Percentiles rank a stretch among this genome's conserved stretches.
Conservation (phyloP, 2,888 invertebrate genomes). For the Cordilura impudica region DNA sequence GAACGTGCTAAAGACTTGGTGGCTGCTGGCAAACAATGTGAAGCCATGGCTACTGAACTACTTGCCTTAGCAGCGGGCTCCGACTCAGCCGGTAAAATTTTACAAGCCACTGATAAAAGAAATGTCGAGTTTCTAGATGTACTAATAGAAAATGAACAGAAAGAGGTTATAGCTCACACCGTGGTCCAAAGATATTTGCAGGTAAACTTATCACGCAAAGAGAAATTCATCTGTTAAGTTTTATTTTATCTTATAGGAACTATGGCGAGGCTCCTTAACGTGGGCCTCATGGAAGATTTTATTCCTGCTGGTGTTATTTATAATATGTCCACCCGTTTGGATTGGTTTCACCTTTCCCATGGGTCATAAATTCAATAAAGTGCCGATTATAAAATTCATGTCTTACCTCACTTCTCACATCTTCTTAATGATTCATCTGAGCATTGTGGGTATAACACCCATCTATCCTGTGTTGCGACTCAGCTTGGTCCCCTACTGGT, state of each 20-base stretch:
- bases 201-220: constrained; percentile 80
- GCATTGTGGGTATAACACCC: constrained; percentile 93
- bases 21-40: constrained; percentile 96
- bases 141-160: constrained; percentile 98
- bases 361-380: constrained; percentile 97
- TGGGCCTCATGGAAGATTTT: constrained; percentile 98
- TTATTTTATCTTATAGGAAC: constrained; percentile 83
- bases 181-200: constrained; percentile 97
- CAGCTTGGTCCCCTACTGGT: constrained; percentile 93
- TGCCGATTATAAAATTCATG: constrained; percentile 99
- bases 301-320: constrained; percentile 93
- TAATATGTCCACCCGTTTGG: constrained; percentile 98
- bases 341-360: constrained; percentile 95
- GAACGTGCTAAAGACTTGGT: constrained; percentile 98
- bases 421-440: constrained; percentile 95
- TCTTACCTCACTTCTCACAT: constrained; percentile 99
- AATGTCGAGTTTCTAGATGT: constrained; percentile 97
- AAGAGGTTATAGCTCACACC: constrained; percentile 97
- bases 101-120: constrained; percentile 95
- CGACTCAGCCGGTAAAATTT: constrained; percentile 94
- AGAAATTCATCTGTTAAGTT: neutral
- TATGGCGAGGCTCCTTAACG: constrained; percentile 97
- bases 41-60: constrained; percentile 97
- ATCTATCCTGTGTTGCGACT: constrained; percentile 89
- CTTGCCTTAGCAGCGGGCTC: constrained; percentile 95